Percentiles rank a stretch among this genome's conserved stretches.
Conservation (phyloP, 2,113 vertebrate genomes). For the Sapajus apella region DNA sequence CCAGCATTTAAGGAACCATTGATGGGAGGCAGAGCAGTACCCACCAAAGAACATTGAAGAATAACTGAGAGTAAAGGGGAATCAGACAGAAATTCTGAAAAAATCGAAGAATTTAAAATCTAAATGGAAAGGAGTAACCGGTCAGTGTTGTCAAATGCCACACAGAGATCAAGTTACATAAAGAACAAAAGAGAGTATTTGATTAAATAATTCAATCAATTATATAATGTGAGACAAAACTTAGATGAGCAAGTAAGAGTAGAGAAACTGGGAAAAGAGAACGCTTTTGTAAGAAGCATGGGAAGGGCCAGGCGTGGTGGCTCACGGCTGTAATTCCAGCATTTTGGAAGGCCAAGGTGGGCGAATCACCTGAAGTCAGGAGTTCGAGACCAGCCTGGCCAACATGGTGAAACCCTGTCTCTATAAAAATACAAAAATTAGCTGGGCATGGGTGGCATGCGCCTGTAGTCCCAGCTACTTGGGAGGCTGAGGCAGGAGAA, state of each 20-base stretch:
- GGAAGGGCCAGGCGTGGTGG: background rate
- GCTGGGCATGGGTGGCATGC: too few relatives aligned
- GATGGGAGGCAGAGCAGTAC: background rate
- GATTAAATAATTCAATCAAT: background rate
- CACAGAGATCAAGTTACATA: too few relatives aligned
- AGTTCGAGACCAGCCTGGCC: too few relatives aligned
- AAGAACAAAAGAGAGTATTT: background rate
- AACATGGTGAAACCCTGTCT: too few relatives aligned
- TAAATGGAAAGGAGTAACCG: background rate
- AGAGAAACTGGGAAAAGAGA: background rate
- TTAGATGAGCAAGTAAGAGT: background rate
- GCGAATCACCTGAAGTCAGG: too few relatives aligned
- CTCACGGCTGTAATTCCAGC: too few relatives aligned
- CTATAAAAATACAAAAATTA: too few relatives aligned
- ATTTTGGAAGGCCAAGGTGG: too few relatives aligned
- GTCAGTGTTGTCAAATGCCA: background rate
- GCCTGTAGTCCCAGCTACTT: too few relatives aligned
- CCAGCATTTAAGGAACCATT: background rate
- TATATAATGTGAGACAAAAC: background rate
- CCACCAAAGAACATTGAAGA: background rate
- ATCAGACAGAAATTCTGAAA: background rate
- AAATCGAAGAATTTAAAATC: background rate
- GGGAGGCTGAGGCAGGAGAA: too few relatives aligned
- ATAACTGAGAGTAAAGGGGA: background rate
- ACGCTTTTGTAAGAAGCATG: background rate